Conservation (phyloP, 37 sponge, comb jelly and placozoan species). For the Chondrilla cf. caribensis region DNA sequence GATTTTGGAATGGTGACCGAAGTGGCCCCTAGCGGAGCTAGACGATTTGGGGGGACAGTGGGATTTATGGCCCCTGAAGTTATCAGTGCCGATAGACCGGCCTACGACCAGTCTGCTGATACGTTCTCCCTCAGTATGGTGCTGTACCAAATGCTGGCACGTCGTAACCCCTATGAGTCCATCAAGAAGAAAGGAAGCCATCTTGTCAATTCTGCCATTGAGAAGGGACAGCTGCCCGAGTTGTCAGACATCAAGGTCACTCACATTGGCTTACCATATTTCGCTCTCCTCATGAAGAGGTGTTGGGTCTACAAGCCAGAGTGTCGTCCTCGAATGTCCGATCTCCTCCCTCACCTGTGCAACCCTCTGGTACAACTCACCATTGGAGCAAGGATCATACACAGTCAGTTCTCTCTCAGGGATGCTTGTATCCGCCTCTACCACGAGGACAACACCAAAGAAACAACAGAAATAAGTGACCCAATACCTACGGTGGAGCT, state of each 20-base stretch:
- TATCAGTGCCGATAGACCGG: conserved; percentile 27
- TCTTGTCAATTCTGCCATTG: conserved; percentile 43
- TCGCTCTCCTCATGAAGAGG: conserved; percentile 56
- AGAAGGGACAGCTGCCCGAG: conserved; percentile 42
- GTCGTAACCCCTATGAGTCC: conserved; percentile 58
- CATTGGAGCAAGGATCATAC: not conserved
- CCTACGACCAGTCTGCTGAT: conserved; percentile 74
- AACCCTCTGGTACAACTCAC: conserved; percentile 11
- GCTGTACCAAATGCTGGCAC: conserved; percentile 77
- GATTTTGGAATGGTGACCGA: conserved; percentile 82
- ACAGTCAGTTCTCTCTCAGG: conserved; percentile 5
- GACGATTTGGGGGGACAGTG: conserved; percentile 73
- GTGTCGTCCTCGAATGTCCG: conserved; percentile 27
- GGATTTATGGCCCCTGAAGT: conserved; percentile 90
- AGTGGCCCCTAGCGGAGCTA: conserved; percentile 60
- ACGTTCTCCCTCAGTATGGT: conserved; percentile 82
- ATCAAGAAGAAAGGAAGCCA: not conserved
- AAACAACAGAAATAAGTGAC: not conserved
- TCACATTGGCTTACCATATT: conserved; percentile 43
- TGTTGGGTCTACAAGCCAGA: conserved; percentile 66
- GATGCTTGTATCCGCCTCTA: not conserved
- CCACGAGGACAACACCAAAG: not conserved
- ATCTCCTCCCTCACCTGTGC: not conserved
- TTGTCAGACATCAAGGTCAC: conserved; percentile 44
- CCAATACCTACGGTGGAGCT: not conserved